Percentiles rank a stretch among this genome's conserved stretches.
These are phyloP conservation scores for Leptothorax acervorum DNA, from an alignment of 2,888 invertebrate species.

Conservation along the genomic window DNA sequence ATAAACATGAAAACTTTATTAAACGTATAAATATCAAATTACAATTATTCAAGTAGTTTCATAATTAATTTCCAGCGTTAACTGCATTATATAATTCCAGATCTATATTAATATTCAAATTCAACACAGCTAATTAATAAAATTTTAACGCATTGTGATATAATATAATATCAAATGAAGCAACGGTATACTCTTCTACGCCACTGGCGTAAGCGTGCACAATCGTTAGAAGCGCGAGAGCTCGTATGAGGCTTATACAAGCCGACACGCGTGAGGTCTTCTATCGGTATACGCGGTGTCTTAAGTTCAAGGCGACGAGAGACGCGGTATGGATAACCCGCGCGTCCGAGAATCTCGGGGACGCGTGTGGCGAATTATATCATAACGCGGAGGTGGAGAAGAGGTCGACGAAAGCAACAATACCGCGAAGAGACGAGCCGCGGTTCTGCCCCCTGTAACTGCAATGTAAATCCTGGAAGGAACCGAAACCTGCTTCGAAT, in stretches of 20 bases:
- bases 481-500: conserved; percentile 69
- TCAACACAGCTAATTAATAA: neutral
- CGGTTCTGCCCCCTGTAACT: conserved; percentile 26
- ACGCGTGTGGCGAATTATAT: conserved; percentile 48
- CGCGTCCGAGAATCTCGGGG: conserved; percentile 22
- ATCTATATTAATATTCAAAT: neutral
- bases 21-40: neutral
- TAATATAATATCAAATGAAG: neutral
- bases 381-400: conserved; percentile 24
- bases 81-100: neutral
- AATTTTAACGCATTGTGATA: neutral
- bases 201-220: conserved; percentile 23
- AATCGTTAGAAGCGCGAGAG: conserved; percentile 24
- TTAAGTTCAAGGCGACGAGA: conserved; percentile 51
- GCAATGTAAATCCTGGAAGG: conserved; percentile 56
- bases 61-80: neutral
- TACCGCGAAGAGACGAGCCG: conserved; percentile 63
- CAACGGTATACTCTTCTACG: conserved; percentile 20
- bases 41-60: neutral
- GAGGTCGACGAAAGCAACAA: conserved; percentile 31
- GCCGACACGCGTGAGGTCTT: conserved; percentile 32
- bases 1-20: neutral
- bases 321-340: conserved; percentile 7
- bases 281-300: conserved; percentile 33
- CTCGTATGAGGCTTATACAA: neutral